Evolutionary conservation across 2,888 invertebrate genomes (phyloP).

Genomic region (Megamerina dolium): DNA sequence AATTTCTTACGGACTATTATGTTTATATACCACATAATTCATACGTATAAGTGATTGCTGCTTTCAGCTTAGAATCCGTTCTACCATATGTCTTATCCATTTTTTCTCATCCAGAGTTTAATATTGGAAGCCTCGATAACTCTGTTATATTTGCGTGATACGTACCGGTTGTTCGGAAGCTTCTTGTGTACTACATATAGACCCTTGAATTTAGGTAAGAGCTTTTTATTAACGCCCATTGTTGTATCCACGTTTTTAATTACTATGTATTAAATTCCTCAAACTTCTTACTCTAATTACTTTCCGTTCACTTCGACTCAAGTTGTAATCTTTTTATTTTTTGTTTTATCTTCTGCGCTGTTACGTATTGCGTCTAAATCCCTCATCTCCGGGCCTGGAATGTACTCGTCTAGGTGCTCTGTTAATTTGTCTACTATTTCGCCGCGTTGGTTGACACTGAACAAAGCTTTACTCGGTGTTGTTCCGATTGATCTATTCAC

Average conservation of each 20-base stretch:
- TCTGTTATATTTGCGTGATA: background rate
- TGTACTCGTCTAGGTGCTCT: background rate
- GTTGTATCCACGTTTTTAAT: too few relatives aligned
- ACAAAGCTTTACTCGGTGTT: background rate
- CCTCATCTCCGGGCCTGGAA: background rate
- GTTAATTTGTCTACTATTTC: background rate
- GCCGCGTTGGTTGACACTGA: background rate
- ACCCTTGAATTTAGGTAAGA: too few relatives aligned
- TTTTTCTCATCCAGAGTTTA: background rate
- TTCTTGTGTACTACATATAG: too few relatives aligned
- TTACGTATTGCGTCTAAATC: background rate
- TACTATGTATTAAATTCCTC: too few relatives aligned
- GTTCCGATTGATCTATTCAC: background rate
- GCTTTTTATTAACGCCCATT: too few relatives aligned
- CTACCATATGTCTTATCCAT: background rate
- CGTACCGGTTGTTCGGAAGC: too few relatives aligned
- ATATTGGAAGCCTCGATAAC: constrained; percentile 1
- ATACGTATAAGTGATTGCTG: background rate
- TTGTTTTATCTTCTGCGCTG: background rate
- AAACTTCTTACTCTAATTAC: too few relatives aligned
- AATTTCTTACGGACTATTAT: too few relatives aligned
- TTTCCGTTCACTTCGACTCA: too few relatives aligned
- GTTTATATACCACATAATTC: background rate
- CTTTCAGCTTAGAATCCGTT: background rate
- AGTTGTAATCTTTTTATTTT: background rate